Evolutionary conservation across 2,888 invertebrate species (phyloP).

Genomic region (Drosophila atroscutellata): DNA sequence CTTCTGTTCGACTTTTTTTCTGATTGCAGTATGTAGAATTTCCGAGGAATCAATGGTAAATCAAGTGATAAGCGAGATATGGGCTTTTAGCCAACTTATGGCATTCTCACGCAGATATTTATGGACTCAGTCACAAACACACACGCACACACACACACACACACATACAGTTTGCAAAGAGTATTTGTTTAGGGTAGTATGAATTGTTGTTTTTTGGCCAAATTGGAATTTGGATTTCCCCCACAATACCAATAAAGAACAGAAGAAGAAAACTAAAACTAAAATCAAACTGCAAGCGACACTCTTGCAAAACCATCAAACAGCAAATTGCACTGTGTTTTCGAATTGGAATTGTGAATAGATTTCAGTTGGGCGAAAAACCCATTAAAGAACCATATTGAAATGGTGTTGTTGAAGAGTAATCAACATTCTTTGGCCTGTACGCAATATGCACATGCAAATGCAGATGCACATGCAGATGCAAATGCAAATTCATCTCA

Average conservation of each 20-base stretch:
- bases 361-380: neutral
- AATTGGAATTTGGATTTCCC: neutral
- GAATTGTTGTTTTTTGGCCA: neutral
- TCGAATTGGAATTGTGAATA: neutral
- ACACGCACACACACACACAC: neutral
- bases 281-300: neutral
- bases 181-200: neutral
- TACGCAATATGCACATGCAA: neutral
- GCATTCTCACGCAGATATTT: neutral
- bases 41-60: too few relatives aligned
- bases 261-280: neutral
- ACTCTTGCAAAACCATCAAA: neutral
- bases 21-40: neutral
- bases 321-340: neutral
- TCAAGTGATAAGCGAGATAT: neutral
- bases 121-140: neutral
- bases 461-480: neutral
- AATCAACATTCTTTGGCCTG: neutral
- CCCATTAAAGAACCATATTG: neutral
- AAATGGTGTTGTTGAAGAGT: neutral
- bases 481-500: neutral
- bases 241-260: neutral
- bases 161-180: neutral
- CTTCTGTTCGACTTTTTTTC: neutral
- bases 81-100: neutral